Conservation (phyloP, 2,888 invertebrate genomes). For the Nemotelus nigrinus region DNA sequence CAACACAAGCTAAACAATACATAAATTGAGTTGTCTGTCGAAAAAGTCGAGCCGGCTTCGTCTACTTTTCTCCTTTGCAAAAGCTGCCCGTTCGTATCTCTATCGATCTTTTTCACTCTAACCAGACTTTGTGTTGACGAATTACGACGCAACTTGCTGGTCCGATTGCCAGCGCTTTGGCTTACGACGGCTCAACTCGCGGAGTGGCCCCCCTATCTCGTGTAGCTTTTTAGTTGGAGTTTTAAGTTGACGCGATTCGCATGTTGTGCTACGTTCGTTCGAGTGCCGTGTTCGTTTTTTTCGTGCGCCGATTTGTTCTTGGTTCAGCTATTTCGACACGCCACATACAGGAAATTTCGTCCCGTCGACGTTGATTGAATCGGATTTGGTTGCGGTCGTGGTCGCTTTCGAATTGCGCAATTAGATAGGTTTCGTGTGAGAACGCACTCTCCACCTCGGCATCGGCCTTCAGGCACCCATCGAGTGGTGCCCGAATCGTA, state of each 20-base stretch:
- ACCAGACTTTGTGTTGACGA: slow-evolving; percentile 15
- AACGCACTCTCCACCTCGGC: slow-evolving; percentile 22
- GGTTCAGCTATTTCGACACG: neutral
- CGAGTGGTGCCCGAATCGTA: neutral
- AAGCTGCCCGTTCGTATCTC: neutral
- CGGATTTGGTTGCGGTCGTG: slow-evolving; percentile 2
- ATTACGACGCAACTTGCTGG: slow-evolving; percentile 44
- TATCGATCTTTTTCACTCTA: neutral
- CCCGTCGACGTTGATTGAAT: neutral
- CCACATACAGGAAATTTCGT: slow-evolving; percentile 2
- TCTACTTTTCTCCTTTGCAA: neutral
- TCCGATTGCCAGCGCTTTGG: neutral
- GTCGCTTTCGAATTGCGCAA: slow-evolving; percentile 29
- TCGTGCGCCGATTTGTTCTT: neutral
- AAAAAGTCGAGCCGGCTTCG: slow-evolving; percentile 19
- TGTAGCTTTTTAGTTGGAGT: slow-evolving; percentile 13
- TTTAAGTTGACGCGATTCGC: slow-evolving; percentile 24
- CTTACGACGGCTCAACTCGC: neutral
- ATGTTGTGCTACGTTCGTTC: slow-evolving; percentile 4
- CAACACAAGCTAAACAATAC: neutral
- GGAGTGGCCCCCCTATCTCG: neutral
- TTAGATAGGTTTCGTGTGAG: slow-evolving; percentile 2
- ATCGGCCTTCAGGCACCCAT: slow-evolving; percentile 14
- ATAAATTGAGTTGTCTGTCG: neutral
- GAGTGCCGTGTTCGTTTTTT: neutral